phyloP scores from a whole-genome alignment of 1,140 invertebrate species.

The Formica selysi region DNA sequence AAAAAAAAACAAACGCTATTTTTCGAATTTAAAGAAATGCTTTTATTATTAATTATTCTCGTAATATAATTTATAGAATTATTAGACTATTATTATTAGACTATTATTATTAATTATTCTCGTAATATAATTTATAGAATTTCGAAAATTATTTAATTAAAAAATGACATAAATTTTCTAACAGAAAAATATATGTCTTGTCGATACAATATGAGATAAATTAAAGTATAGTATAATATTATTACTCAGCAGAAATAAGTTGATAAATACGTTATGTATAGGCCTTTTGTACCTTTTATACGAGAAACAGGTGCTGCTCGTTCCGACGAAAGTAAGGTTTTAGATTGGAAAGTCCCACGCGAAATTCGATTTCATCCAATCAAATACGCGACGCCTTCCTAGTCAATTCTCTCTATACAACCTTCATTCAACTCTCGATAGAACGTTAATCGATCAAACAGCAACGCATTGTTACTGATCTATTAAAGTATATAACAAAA shows the following conservation, averaged over 20 bases:
- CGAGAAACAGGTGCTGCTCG: neutral
- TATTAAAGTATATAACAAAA: conserved; percentile 8
- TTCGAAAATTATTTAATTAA: neutral
- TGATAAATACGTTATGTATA: neutral
- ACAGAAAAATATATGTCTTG: neutral
- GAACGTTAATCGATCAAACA: conserved; percentile 25
- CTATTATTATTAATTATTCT: neutral
- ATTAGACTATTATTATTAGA: neutral
- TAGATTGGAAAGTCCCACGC: conserved; percentile 8
- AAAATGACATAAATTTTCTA: neutral
- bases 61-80: neutral
- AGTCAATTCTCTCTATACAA: neutral
- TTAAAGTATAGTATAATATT: neutral
- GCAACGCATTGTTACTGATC: conserved; percentile 9
- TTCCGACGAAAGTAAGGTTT: neutral
- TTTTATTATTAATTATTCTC: neutral
- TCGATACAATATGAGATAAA: conserved; percentile 3
- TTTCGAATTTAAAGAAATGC: neutral
- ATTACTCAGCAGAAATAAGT: neutral
- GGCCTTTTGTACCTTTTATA: neutral
- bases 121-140: neutral
- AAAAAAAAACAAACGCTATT: neutral
- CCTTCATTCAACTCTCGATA: neutral
- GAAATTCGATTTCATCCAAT: conserved; percentile 37
- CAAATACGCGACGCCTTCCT: neutral